Base-by-base conservation (phyloP, 1,140 invertebrate species). In the Brachionus koreanus region DNA sequence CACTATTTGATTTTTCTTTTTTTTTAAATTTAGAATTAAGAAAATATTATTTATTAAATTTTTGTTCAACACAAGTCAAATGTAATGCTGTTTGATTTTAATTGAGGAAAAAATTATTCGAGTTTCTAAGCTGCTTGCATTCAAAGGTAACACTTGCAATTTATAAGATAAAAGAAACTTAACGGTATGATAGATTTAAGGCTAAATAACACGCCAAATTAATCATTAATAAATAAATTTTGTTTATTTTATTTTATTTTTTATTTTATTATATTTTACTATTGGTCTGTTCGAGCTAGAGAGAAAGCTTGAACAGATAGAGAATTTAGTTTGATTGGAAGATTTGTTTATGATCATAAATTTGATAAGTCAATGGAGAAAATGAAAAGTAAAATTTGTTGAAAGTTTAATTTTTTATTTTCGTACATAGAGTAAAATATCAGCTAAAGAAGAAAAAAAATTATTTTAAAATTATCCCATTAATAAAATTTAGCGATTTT, bases 391-490 rank as follows among this genome's bases (percentile, higher is more conserved):
- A 35, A 65, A 65, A 65, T 57, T 57, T 57, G 49, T 9, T 57
- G 49, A 65, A 69, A 69, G 37, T 19, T 9, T 16, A 69, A 69
- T 37, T 69, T 37, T 69, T 69, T 69, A 7, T 69, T 69, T 39
- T 69, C 39, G n/a, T 25, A 39, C 37, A 37, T 37, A 19, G 33
- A 37, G 37, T 69, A 69, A 69, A 65, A 69, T 39, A 69, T 69
- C 65, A 69, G 35, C 35, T 37, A 12, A 19, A 69, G 33, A 5
- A 67, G n/a, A n/a, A 65, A 69, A 69, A 39, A 69, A 69, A 69
- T 69, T 69, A 69, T 37, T 69, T 69, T 69, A 19, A 69, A 69
- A 69, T 69, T 69, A 69, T 69, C 65, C 37, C 65, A 69, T 69
- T 69, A 69, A 69, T 69, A 69, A 69, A 39, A 69, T 69, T 69